phyloP scores from a whole-genome alignment of 64 coral and sea anemone genomes.

The Exaiptasia diaphana region DNA sequence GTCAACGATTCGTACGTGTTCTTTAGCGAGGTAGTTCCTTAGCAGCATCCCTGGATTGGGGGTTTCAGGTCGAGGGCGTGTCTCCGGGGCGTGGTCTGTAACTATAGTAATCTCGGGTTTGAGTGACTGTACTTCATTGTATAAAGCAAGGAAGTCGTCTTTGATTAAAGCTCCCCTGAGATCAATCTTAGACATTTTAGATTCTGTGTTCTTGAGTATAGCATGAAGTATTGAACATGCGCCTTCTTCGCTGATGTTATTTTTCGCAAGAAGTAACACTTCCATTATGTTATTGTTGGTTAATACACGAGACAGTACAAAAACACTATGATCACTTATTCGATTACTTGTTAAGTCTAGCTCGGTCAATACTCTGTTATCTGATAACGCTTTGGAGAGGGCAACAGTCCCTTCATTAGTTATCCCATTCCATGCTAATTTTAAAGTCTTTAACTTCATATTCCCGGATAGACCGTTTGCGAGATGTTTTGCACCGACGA shows the following conservation, averaged over 20 bases:
- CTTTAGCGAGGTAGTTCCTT: slow-evolving; percentile 76
- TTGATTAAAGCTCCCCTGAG: slow-evolving; percentile 43
- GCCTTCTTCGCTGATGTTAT: slow-evolving; percentile 71
- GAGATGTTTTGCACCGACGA: slow-evolving; percentile 45
- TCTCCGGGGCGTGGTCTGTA: slow-evolving; percentile 55
- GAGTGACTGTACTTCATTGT: slow-evolving; percentile 47
- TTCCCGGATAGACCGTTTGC: slow-evolving; percentile 72
- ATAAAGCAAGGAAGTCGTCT: slow-evolving; percentile 52
- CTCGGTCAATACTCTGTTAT: slow-evolving; percentile 51
- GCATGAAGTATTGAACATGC: slow-evolving; percentile 60
- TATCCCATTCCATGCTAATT: slow-evolving; percentile 90
- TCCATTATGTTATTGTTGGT: slow-evolving; percentile 60
- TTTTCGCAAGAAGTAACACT: slow-evolving; percentile 56
- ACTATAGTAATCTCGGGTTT: slow-evolving; percentile 48
- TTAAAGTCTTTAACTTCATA: slow-evolving; percentile 76
- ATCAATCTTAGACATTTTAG: slow-evolving; percentile 57
- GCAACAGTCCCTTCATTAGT: slow-evolving; percentile 56
- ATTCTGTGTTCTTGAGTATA: slow-evolving; percentile 58
- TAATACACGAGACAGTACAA: slow-evolving; percentile 34
- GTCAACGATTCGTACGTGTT: slow-evolving; percentile 75
- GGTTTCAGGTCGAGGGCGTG: slow-evolving; percentile 22
- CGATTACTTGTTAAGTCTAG: slow-evolving; percentile 79
- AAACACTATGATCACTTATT: slow-evolving; percentile 46
- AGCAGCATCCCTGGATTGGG: slow-evolving; percentile 69
- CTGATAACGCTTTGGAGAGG: slow-evolving; percentile 40